Evolutionary conservation across 2,113 vertebrate genomes (phyloP).

Genomic region (Tautogolabrus adspersus): DNA sequence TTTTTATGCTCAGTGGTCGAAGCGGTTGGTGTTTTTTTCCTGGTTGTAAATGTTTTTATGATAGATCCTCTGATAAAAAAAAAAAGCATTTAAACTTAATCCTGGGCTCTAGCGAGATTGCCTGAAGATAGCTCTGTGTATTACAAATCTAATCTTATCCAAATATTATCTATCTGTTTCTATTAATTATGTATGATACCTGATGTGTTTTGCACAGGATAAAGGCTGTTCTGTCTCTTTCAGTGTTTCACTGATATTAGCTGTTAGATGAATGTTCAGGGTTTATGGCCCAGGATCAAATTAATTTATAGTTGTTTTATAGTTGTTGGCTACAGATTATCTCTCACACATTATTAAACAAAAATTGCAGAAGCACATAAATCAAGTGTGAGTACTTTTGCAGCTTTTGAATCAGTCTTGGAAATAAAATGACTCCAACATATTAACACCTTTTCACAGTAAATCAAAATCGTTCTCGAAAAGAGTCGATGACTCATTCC

Average conservation of each 20-base stretch:
- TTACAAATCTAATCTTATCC: conserved; percentile 29
- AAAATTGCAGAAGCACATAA: conserved; percentile 15
- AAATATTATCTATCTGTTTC: conserved; percentile 2
- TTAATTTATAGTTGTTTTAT: conserved; percentile 61
- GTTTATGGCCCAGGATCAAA: conserved; percentile 48
- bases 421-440: conserved; percentile 5
- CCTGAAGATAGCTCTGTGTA: neutral
- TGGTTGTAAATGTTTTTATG: no score
- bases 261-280: conserved; percentile 3
- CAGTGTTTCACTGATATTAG: conserved; percentile 46
- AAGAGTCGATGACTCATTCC: neutral
- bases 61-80: no score
- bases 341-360: conserved; percentile 11
- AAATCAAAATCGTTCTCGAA: conserved; percentile 13
- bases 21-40: no score
- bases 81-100: no score
- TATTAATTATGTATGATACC: conserved; percentile 15
- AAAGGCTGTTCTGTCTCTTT: neutral
- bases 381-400: conserved; percentile 9
- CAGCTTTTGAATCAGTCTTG: conserved; percentile 2
- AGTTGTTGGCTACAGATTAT: conserved; percentile 50
- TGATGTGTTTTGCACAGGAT: conserved; percentile 12
- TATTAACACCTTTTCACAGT: conserved; percentile 17
- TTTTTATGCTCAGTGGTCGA: no score
- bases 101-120: no score